Base-by-base conservation (phyloP, 1,140 invertebrate species). In the Cylas formicarius region DNA sequence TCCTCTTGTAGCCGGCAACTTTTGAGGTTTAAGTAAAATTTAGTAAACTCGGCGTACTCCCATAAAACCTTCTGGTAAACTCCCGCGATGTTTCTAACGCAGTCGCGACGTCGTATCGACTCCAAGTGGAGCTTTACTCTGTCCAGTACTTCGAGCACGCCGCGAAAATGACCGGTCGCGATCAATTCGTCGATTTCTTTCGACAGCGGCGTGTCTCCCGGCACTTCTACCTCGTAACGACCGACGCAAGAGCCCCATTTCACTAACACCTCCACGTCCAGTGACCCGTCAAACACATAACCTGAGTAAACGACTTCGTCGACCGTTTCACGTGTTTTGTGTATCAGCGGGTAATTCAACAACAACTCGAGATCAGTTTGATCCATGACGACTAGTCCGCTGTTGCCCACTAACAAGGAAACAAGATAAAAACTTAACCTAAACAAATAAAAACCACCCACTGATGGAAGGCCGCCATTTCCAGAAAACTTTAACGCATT, bases 21-120 rank as follows among this genome's bases (percentile, higher is more conserved):
- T 46, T 57, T 48, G 9, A 60, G 42, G 22, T 56, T 55, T 7
- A 62, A 39, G 28, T 56, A 56, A 32, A 61, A 63, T 28, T 53
- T 45, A 14, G 42, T 42, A 33, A 61, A 53, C 34, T 63, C 61
- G 5, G 22, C 40, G 31, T 56, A 61, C 54, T 63, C 58, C 7
- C 49, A 20, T 11, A 63, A 32, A 10, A 61, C 46, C 32, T 43
- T 51, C 21, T 36, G 38, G 22, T 54, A 60, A n/a, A 49, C 34
- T 14, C 55, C 45, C 11, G 34, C 34, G 6, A 46, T 23, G 35
- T 55, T 52, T 50, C 34, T 24, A 5, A 26, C 19, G n/a, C 16
- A n/a, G 13, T 31, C 18, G 10, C 16, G 19, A 33, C 20, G 18
- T 8, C 41, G 38, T 41, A 47, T 49, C 7, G 21, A 32, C 19